A percentile compares a stretch with the other conserved stretches of the same genome.
phyloP scores from a whole-genome alignment of 2,888 invertebrate species.

The Arenicola marina region DNA sequence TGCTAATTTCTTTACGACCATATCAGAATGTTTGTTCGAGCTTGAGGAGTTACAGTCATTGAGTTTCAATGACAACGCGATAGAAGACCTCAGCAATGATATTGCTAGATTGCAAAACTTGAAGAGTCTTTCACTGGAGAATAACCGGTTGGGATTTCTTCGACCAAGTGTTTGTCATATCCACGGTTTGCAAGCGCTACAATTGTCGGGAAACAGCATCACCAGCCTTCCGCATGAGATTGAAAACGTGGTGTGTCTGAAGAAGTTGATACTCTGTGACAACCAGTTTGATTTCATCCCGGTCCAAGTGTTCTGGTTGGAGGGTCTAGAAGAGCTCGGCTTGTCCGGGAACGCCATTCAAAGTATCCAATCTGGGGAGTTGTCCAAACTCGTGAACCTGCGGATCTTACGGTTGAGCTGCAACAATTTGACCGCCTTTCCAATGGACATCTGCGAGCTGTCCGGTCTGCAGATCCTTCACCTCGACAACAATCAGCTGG shows the following conservation, averaged over 20 bases:
- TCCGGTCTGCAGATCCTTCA: slow-evolving; percentile 42
- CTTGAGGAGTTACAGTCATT: slow-evolving; percentile 40
- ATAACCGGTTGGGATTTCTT: slow-evolving; percentile 48
- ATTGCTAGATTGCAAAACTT: slow-evolving; percentile 43
- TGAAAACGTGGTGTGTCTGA: slow-evolving; percentile 44
- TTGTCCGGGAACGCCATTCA: slow-evolving; percentile 49
- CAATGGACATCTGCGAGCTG: slow-evolving; percentile 43
- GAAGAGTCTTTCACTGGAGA: slow-evolving; percentile 46
- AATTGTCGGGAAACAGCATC: slow-evolving; percentile 52
- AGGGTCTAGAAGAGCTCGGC: slow-evolving; percentile 46
- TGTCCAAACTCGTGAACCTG: slow-evolving; percentile 41
- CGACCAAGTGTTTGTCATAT: slow-evolving; percentile 49
- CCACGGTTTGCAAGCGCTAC: slow-evolving; percentile 44
- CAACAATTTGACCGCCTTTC: slow-evolving; percentile 45
- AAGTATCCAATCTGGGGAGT: slow-evolving; percentile 41
- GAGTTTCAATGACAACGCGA: slow-evolving; percentile 46
- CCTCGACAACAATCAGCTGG: slow-evolving; percentile 47
- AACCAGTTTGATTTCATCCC: slow-evolving; percentile 56
- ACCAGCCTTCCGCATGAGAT: slow-evolving; percentile 51
- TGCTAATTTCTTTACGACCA: slow-evolving; percentile 40
- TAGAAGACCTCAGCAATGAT: slow-evolving; percentile 42
- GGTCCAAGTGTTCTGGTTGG: slow-evolving; percentile 47
- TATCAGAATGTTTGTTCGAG: slow-evolving; percentile 45
- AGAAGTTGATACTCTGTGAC: slow-evolving; percentile 49
- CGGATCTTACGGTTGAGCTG: slow-evolving; percentile 48